These are phyloP conservation scores for Peribatodes rhomboidaria DNA, from an alignment of 2,888 invertebrate species.

Conservation along the genomic window DNA sequence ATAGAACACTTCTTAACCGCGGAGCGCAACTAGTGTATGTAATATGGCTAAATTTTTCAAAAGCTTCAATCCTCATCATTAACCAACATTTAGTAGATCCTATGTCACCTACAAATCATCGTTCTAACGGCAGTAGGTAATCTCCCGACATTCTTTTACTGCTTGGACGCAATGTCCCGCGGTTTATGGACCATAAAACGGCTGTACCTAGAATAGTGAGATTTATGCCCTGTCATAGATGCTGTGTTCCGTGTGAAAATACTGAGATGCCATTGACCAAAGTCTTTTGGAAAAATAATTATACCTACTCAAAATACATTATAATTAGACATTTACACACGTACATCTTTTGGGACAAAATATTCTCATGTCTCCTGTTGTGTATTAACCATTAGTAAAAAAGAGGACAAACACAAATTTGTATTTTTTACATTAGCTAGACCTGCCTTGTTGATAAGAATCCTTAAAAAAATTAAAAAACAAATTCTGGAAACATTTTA, in stretches of 20 bases:
- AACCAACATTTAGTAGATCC: slow-evolving; percentile 4
- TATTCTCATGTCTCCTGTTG: too few relatives aligned
- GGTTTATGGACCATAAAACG: slow-evolving; percentile 30
- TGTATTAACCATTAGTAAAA: too few relatives aligned
- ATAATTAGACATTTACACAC: background rate
- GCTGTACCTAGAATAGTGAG: slow-evolving; percentile 14
- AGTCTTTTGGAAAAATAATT: background rate
- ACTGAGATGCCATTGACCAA: background rate
- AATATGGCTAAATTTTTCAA: background rate
- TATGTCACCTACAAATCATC: slow-evolving; percentile 23
- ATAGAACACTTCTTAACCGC: too few relatives aligned
- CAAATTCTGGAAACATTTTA: too few relatives aligned
- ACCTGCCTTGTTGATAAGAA: too few relatives aligned
- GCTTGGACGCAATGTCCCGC: slow-evolving; percentile 13
- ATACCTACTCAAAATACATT: background rate
- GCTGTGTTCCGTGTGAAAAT: slow-evolving; percentile 9
- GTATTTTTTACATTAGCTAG: too few relatives aligned
- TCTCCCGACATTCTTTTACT: slow-evolving; percentile 25
- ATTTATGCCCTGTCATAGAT: slow-evolving; percentile 21
- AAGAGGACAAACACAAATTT: too few relatives aligned
- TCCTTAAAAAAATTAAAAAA: too few relatives aligned
- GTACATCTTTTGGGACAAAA: too few relatives aligned
- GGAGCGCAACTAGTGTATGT: too few relatives aligned
- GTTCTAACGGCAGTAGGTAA: slow-evolving; percentile 23
- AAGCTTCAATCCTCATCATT: background rate